Evolutionary conservation across 2,113 vertebrate species (phyloP).

Genomic region (Melanerpes aurifrons): DNA sequence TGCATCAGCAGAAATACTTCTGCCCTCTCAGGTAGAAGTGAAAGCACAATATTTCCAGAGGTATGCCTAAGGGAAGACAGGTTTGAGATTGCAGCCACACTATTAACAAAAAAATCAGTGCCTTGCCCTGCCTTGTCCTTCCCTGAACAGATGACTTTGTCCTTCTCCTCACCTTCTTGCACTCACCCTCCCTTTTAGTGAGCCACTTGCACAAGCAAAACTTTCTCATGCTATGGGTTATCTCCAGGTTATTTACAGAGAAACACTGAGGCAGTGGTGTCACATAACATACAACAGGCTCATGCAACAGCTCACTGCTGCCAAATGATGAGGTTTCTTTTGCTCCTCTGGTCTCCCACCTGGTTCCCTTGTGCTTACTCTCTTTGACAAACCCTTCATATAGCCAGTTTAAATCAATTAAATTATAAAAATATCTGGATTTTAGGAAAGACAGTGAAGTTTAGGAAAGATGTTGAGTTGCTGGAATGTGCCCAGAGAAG

Average conservation of each 20-base stretch:
- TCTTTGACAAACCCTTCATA: neutral
- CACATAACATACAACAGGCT: neutral
- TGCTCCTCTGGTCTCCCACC: neutral
- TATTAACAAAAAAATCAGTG: neutral
- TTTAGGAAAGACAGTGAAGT: no score
- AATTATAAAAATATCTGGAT: neutral
- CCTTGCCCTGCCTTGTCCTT: neutral
- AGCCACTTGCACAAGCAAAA: neutral
- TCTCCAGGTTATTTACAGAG: neutral
- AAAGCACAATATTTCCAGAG: slow-evolving; percentile 34
- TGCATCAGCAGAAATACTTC: slow-evolving; percentile 40
- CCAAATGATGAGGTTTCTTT: neutral
- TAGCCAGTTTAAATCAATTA: neutral
- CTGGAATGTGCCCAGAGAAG: no score
- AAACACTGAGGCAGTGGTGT: neutral
- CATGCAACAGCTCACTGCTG: neutral
- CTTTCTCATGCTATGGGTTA: neutral
- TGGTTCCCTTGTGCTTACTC: neutral
- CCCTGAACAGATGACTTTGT: neutral
- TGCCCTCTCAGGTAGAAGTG: neutral
- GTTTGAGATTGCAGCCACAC: slow-evolving; percentile 31
- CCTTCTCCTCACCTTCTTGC: neutral
- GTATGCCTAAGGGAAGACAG: slow-evolving; percentile 25
- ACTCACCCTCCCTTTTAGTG: neutral
- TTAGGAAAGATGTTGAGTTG: no score